A percentile compares a stretch with the other conserved stretches of the same genome.
These are phyloP conservation scores for Drosophila rubida DNA, from an alignment of 2,888 invertebrate genomes.

Conservation along the genomic window DNA sequence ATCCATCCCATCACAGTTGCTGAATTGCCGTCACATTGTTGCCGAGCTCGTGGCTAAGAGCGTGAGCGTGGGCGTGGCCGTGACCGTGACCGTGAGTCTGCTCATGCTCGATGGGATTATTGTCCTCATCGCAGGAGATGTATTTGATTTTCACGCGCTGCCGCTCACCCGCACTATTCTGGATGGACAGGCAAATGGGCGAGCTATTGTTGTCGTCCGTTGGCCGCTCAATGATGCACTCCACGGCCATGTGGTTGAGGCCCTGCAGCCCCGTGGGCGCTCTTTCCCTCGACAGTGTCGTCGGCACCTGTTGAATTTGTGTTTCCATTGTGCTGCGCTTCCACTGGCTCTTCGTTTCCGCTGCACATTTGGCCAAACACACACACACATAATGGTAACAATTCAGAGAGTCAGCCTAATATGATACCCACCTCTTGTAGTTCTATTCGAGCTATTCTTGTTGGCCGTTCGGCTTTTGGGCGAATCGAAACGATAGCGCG, in stretches of 20 bases:
- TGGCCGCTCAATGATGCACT: constrained; percentile 65
- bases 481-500: constrained; percentile 69
- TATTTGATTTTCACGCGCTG: constrained; percentile 78
- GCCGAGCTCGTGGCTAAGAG: constrained; percentile 2
- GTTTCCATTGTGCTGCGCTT: constrained; percentile 84
- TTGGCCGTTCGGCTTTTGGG: constrained; percentile 67
- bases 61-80: constrained; percentile 5
- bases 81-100: constrained; percentile 20
- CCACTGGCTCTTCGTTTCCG: constrained; percentile 77
- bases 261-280: constrained; percentile 25
- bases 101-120: constrained; percentile 71
- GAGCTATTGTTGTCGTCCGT: constrained; percentile 60
- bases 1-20: constrained; percentile 53
- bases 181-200: constrained; percentile 73
- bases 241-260: constrained; percentile 48
- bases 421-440: constrained; percentile 61
- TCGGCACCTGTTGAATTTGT: constrained; percentile 78
- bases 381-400: background rate
- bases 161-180: constrained; percentile 65
- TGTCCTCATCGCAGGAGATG: constrained; percentile 82
- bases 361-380: constrained; percentile 46
- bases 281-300: constrained; percentile 45
- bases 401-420: background rate
- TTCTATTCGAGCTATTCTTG: constrained; percentile 69
- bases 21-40: constrained; percentile 25